A percentile compares a stretch with the other conserved stretches of the same genome.
These are phyloP conservation scores for Chroicocephalus ridibundus DNA, from an alignment of 2,113 vertebrate genomes.

Conservation along the genomic window DNA sequence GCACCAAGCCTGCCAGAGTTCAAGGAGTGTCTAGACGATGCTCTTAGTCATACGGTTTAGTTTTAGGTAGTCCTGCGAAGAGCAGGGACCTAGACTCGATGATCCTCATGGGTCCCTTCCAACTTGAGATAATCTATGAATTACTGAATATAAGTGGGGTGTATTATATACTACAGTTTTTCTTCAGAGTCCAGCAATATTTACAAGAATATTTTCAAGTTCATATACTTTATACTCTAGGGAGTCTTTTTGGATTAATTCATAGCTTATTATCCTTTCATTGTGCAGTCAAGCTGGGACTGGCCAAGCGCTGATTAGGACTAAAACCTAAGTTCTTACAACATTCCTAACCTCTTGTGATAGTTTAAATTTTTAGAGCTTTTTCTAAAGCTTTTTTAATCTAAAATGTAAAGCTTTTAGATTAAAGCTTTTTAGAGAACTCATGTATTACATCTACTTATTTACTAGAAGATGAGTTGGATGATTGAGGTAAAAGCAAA, in stretches of 20 bases:
- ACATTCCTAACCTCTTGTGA: not conserved
- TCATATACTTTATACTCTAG: not conserved
- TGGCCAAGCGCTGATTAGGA: not conserved
- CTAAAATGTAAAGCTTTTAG: too few relatives aligned
- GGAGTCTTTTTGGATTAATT: not conserved
- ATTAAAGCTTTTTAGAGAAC: not conserved
- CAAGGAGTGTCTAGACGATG: not conserved
- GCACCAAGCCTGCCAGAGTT: not conserved
- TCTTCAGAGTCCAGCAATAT: not conserved
- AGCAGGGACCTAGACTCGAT: not conserved
- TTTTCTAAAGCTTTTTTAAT: too few relatives aligned
- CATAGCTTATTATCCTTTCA: not conserved
- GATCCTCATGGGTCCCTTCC: not conserved
- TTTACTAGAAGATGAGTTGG: not conserved
- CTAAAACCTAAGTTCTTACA: not conserved
- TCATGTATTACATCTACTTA: not conserved
- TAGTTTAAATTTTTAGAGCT: not conserved
- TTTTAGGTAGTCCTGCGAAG: not conserved
- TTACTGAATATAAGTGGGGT: not conserved
- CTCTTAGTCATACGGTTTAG: not conserved
- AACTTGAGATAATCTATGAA: not conserved
- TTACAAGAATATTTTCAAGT: not conserved
- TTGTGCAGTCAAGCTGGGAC: not conserved
- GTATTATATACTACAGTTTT: not conserved
- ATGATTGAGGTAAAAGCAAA: not conserved